These are phyloP conservation scores for Ceratosolen fusciceps DNA, from an alignment of 1,140 invertebrate species.

Conservation along the genomic window DNA sequence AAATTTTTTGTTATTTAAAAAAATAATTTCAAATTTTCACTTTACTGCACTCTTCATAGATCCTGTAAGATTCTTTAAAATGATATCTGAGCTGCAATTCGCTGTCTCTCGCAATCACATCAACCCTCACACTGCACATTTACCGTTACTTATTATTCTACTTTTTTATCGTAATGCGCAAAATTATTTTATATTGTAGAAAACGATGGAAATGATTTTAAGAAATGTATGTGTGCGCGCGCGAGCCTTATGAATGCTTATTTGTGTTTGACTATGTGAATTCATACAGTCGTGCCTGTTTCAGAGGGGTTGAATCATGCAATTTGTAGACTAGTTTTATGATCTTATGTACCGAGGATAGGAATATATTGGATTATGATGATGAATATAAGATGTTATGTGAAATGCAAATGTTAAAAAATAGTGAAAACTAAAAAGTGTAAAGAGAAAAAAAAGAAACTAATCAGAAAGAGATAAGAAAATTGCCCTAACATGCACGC, in stretches of 20 bases:
- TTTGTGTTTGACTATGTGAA: neutral
- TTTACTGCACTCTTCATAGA: too few relatives aligned
- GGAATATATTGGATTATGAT: constrained; percentile 6
- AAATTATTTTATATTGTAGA: too few relatives aligned
- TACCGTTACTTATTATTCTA: too few relatives aligned
- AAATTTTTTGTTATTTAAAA: too few relatives aligned
- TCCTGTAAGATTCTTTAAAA: too few relatives aligned
- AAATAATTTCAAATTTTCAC: too few relatives aligned
- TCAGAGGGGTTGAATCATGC: too few relatives aligned
- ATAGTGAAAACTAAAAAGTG: constrained; percentile 64
- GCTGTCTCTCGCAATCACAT: too few relatives aligned
- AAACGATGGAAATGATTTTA: too few relatives aligned
- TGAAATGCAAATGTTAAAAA: constrained; percentile 49
- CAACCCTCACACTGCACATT: too few relatives aligned
- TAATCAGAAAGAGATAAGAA: constrained; percentile 59
- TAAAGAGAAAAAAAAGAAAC: constrained; percentile 69
- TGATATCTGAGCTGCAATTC: too few relatives aligned
- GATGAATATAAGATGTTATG: neutral
- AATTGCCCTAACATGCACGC: constrained; percentile 42
- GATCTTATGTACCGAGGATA: neutral
- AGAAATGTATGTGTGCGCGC: neutral
- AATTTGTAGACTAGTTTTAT: neutral
- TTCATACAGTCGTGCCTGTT: neutral
- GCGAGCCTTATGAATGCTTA: neutral
- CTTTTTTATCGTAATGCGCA: too few relatives aligned